Evolutionary conservation across 2,888 invertebrate species (phyloP), one percentile per base, ranked within the genome.

Genomic region (Aethes cnicana): DNA sequence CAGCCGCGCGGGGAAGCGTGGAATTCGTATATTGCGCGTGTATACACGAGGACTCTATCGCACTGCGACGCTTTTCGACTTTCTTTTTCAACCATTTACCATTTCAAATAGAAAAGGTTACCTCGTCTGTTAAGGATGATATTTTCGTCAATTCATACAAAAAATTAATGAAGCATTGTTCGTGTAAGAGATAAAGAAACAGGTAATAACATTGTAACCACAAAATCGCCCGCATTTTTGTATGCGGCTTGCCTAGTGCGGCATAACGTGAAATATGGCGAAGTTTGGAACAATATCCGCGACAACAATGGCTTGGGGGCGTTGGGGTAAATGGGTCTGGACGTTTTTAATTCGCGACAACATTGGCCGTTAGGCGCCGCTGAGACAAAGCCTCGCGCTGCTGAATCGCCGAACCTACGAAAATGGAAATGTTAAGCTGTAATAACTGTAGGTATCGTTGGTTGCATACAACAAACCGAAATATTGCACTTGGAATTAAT

Each of bases 271-370:
- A 43, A 23, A 36, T 23, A 50, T 43, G 43, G 30, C 23, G 28
- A 43, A 43, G 43, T 36, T 49, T 32, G 50, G 30, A 36, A 50
- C 43, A 50, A 50, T 50, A 43, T 50, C 36, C 44, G 44, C 37
- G 23, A 39, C 32, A 25, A 47, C 39, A 47, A 47, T 25, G 9
- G 39, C 39, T 4, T 18, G 35, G 28, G 8, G 12, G 36, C 12
- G 17, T 9, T 7, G 26, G 18, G 8, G 20, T 18, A 14, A 21
- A 26, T 21, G 35, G 35, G 42, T 21, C 21, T 25, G 32, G 32
- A 14, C 26, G 12, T 49, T 49, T 50, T 50, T 36, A 43, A 43
- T 28, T 28, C 14, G 9, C 17, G 28, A 36, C 14, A 42, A 17
- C 41, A 33, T 14, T 25, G 28, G 39, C 28, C 28, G 20, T 35